Evolutionary conservation across 2,113 vertebrate species (phyloP), one percentile per base, ranked within the genome.

Genomic region (Machaerirhynchus nigripectus): DNA sequence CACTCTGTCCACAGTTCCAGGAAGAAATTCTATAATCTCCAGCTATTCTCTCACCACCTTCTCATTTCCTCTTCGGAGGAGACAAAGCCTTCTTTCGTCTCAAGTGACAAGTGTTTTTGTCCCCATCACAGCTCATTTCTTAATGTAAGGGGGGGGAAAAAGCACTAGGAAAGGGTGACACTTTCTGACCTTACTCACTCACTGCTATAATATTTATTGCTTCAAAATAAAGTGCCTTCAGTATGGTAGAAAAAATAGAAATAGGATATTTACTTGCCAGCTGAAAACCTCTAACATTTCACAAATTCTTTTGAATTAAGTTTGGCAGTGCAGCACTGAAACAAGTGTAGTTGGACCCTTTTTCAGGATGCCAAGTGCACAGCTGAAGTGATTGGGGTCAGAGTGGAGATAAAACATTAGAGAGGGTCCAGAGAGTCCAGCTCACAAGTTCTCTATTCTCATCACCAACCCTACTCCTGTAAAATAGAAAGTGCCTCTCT

Each of bases 341-440:
- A 91, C 17, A 79, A 85, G 70, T 53, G 22, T 4, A 82, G 64
- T 2, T 78, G 77, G 60, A 55, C 35, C 23, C 39, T 35, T 87
- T 77, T 89, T 68, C 65, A 75, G 80, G 44, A 84, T 95, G 93
- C 93, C 95, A 95, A 87, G 74, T 76, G 61, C 44, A 10, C 3
- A 59, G 47, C 81, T 93, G 87, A 96, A 95, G 87, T 91, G 90
- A 88, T 83, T 96, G n/a, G 37, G 75, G 61, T 93, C 79, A 85
- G 46, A 61, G 63, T 33, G 49, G 67, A 88, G 76, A 65, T 35
- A 59, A 84, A 94, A 89, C 14, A 30, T 63, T 46, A 70, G 33
- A 37, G 70, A 75, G 40, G 89, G 50, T 49, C 87, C 37, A 49
- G 69, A 84, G 57, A 92, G 46, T 23, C 24, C 81, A 78, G 14